A percentile compares a stretch with the other conserved stretches of the same genome.
phyloP scores from a whole-genome alignment of 1,140 invertebrate species.

The Lanistes nyassanus region DNA sequence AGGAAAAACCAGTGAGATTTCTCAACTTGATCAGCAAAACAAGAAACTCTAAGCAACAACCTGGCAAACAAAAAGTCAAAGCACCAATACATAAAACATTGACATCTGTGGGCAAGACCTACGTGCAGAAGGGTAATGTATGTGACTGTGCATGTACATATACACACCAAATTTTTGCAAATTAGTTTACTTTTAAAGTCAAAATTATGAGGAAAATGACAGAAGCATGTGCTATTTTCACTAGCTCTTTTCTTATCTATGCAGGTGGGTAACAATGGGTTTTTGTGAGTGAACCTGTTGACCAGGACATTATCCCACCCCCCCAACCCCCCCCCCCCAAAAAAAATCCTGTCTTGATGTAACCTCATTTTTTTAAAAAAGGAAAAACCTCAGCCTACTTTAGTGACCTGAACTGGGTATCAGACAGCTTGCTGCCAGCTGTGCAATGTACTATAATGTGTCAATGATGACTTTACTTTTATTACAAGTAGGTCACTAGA shows the following conservation, averaged over 20 bases:
- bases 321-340: too few relatives aligned
- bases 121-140: too few relatives aligned
- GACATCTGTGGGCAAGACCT: too few relatives aligned
- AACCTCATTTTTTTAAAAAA: too few relatives aligned
- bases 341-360: background rate
- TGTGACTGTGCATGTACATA: too few relatives aligned
- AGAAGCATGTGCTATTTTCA: background rate
- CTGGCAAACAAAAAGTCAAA: too few relatives aligned
- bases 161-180: background rate
- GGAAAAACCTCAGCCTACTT: too few relatives aligned
- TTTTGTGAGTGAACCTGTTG: too few relatives aligned
- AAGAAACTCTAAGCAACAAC: background rate
- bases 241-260: background rate
- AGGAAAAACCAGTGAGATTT: constrained; percentile 10
- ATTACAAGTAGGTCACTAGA: background rate
- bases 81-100: too few relatives aligned
- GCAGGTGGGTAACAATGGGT: too few relatives aligned
- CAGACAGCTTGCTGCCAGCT: background rate
- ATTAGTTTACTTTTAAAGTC: background rate
- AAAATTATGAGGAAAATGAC: background rate
- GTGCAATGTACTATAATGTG: background rate
- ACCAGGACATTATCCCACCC: too few relatives aligned
- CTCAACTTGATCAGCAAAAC: constrained; percentile 4
- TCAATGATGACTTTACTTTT: background rate
- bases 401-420: background rate